Evolutionary conservation across 2,888 invertebrate genomes (phyloP).

Genomic region (Hofmannophila pseudospretella): DNA sequence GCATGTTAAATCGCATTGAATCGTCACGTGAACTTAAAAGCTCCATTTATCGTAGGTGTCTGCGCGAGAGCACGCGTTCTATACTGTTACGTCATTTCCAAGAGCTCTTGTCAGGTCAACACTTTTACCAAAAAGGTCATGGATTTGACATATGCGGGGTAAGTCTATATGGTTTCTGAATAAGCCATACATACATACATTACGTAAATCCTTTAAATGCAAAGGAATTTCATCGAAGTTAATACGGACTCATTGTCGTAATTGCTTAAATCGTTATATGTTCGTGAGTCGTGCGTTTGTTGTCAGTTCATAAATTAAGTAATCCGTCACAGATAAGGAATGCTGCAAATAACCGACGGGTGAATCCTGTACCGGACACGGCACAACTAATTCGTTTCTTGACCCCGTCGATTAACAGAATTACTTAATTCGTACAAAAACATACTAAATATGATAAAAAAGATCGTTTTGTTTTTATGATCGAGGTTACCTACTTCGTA

Average conservation of each 20-base stretch:
- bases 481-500: constrained; percentile 3
- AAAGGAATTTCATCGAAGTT: neutral
- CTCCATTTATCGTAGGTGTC: constrained; percentile 1
- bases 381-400: constrained; percentile 48
- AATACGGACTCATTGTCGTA: constrained; percentile 12
- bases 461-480: neutral
- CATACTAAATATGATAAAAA: constrained; percentile 6
- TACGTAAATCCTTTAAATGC: no score
- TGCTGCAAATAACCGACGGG: constrained; percentile 28
- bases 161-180: no score
- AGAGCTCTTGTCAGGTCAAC: constrained; percentile 16
- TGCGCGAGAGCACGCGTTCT: constrained; percentile 3
- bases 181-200: no score
- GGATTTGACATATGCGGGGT: constrained; percentile 19
- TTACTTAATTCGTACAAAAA: constrained; percentile 38
- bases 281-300: constrained; percentile 15
- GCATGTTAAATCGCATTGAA: constrained; percentile 2
- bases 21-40: constrained; percentile 2
- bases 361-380: constrained; percentile 46
- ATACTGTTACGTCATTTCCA: constrained; percentile 16
- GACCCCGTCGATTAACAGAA: constrained; percentile 39
- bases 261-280: constrained; percentile 16
- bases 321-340: constrained; percentile 24
- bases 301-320: constrained; percentile 18
- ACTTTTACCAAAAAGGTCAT: constrained; percentile 30